phyloP scores from a whole-genome alignment of 2,113 vertebrate species.

The Campylorhamphus procurvoides region DNA sequence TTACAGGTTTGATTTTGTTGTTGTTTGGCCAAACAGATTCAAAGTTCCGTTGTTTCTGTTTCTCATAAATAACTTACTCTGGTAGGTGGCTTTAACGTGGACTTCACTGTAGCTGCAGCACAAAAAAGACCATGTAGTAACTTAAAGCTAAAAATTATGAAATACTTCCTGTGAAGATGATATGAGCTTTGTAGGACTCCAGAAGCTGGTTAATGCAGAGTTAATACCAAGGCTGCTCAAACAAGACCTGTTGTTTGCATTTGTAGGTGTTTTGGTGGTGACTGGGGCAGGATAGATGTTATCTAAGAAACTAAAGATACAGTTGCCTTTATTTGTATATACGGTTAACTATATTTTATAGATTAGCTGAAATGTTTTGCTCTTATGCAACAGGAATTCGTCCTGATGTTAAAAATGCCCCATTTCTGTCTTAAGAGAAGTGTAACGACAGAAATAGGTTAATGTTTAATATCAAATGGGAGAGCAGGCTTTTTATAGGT shows the following conservation, averaged over 20 bases:
- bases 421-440: not conserved
- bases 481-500: not conserved
- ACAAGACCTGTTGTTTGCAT: not conserved
- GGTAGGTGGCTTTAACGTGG: not conserved
- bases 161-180: not conserved
- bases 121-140: not conserved
- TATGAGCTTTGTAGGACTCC: fast-evolving
- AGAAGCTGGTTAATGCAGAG: not conserved
- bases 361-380: not conserved
- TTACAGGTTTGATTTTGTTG: not conserved
- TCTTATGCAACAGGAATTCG: not conserved
- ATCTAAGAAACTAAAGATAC: not conserved
- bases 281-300: not conserved
- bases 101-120: not conserved
- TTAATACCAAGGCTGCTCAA: not conserved
- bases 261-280: not conserved
- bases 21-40: not conserved
- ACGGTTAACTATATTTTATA: not conserved
- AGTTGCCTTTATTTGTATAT: not conserved
- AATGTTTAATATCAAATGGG: not conserved
- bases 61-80: not conserved
- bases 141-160: not conserved
- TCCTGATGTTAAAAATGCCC: not conserved
- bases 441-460: not conserved
- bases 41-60: not conserved